phyloP scores from a whole-genome alignment of 2,888 invertebrate species.

The Sthenelais limicola region DNA sequence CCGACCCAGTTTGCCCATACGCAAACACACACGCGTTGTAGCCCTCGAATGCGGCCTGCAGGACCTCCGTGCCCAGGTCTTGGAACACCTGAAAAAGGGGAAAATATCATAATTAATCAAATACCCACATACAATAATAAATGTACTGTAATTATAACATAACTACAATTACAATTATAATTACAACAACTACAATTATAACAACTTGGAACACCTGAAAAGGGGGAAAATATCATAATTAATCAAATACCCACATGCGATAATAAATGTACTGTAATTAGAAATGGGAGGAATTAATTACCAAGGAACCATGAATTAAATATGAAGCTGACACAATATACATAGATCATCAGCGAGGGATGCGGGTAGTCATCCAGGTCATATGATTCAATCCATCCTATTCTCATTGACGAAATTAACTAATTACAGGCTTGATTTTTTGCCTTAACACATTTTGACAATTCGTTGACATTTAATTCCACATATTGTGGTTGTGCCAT shows the following conservation, averaged over 20 bases:
- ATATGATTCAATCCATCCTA: too few relatives aligned
- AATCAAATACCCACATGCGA: neutral
- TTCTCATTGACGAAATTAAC: too few relatives aligned
- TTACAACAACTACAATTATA: neutral
- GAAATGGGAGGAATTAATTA: too few relatives aligned
- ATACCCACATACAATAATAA: neutral
- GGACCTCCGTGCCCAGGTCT: slow-evolving; percentile 79
- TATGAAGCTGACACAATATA: too few relatives aligned
- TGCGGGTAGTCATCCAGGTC: too few relatives aligned
- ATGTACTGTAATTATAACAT: neutral
- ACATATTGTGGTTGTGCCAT: too few relatives aligned
- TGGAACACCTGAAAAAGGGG: slow-evolving; percentile 77
- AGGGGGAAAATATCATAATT: neutral
- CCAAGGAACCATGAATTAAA: too few relatives aligned
- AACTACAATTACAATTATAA: neutral
- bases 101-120: neutral
- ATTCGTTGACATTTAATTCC: too few relatives aligned
- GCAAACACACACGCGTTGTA: slow-evolving; percentile 94
- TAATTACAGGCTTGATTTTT: too few relatives aligned
- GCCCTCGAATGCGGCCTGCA: slow-evolving; percentile 78
- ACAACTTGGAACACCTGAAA: slow-evolving; percentile 79
- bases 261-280: neutral
- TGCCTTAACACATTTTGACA: too few relatives aligned
- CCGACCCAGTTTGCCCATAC: slow-evolving; percentile 92
- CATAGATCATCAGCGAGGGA: too few relatives aligned